These are phyloP conservation scores for Anguilla rostrata DNA, from an alignment of 2,113 vertebrate species.

Conservation along the genomic window DNA sequence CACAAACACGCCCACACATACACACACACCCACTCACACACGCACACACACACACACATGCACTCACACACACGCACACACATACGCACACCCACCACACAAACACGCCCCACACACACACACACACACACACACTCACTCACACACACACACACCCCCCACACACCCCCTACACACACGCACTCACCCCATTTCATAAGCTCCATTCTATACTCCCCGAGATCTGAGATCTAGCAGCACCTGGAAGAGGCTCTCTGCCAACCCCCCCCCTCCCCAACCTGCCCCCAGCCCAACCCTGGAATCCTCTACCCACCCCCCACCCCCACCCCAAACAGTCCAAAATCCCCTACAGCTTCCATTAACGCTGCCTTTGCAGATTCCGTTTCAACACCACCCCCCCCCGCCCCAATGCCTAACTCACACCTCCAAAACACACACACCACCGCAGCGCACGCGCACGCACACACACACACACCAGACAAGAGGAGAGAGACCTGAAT, in stretches of 20 bases:
- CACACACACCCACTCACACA: too few relatives aligned
- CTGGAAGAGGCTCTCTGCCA: conserved; percentile 61
- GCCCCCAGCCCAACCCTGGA: conserved; percentile 13
- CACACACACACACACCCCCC: too few relatives aligned
- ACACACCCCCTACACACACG: conserved; percentile 14
- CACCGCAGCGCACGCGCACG: neutral
- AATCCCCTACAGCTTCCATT: neutral
- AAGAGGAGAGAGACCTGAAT: neutral
- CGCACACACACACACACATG: too few relatives aligned
- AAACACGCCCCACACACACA: too few relatives aligned
- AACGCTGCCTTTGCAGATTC: conserved; percentile 9
- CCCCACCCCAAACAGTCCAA: neutral
- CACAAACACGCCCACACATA: too few relatives aligned
- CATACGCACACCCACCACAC: too few relatives aligned
- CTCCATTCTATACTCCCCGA: conserved; percentile 56
- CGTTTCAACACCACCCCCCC: neutral
- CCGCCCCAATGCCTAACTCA: neutral
- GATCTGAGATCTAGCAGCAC: conserved; percentile 62
- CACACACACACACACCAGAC: neutral
- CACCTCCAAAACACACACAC: neutral
- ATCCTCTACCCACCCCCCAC: neutral
- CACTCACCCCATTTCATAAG: conserved; percentile 28
- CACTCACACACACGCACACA: too few relatives aligned
- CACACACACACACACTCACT: neutral
- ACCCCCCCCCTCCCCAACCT: conserved; percentile 38